phyloP scores from a whole-genome alignment of 2,113 vertebrate species.

The Verasper variegatus region DNA sequence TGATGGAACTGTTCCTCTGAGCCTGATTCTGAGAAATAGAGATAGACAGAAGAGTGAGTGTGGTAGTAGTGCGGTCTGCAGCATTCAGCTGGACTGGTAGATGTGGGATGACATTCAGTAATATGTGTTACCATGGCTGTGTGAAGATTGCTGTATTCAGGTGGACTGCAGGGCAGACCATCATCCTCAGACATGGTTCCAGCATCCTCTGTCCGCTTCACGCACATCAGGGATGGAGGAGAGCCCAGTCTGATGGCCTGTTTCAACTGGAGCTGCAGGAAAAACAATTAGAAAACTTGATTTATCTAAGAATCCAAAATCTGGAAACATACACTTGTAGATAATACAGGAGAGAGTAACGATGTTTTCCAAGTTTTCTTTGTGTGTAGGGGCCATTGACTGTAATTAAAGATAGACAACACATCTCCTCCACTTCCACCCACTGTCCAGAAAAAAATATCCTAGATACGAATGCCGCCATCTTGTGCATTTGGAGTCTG shows the following conservation, averaged over 20 bases:
- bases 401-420: no score
- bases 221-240: slow-evolving; percentile 76
- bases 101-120: background rate
- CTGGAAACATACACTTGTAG: background rate
- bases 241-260: slow-evolving; percentile 84
- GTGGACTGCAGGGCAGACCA: slow-evolving; percentile 83
- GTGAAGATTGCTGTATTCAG: slow-evolving; percentile 79
- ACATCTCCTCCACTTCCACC: no score
- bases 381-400: background rate
- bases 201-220: slow-evolving; percentile 80
- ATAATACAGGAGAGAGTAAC: background rate
- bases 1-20: slow-evolving; percentile 83
- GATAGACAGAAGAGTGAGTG: background rate
- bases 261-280: slow-evolving; percentile 79
- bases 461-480: no score
- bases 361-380: background rate
- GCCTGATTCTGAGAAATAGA: slow-evolving; percentile 64
- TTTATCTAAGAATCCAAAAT: background rate
- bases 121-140: slow-evolving; percentile 62
- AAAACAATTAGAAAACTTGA: background rate
- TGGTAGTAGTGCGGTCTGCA: background rate
- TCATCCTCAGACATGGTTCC: slow-evolving; percentile 84
- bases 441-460: no score
- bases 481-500: no score
- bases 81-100: background rate